A percentile compares a stretch with the other conserved stretches of the same genome.
These are phyloP conservation scores for Drosophila mettleri DNA, from an alignment of 2,888 invertebrate species.

Conservation along the genomic window DNA sequence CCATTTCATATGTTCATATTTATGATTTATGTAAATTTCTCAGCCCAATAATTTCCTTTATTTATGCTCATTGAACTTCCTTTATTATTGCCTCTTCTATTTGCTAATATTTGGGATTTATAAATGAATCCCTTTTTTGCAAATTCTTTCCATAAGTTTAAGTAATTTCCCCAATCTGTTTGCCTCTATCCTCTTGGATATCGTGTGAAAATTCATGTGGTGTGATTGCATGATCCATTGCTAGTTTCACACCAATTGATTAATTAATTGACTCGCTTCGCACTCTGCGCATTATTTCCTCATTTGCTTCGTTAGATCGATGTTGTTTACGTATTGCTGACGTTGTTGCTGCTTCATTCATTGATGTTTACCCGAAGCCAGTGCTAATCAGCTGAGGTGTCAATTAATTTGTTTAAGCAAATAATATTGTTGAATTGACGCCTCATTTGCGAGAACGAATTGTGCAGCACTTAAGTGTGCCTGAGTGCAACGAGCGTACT, in stretches of 20 bases:
- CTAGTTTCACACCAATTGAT: constrained; percentile 58
- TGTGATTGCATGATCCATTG: constrained; percentile 9
- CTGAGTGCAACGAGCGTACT: not conserved
- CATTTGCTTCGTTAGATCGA: constrained; percentile 26
- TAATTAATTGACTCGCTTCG: constrained; percentile 60
- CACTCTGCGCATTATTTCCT: constrained; percentile 55
- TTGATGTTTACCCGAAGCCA: constrained; percentile 30
- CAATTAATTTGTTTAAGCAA: constrained; percentile 69
- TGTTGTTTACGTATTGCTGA: constrained; percentile 12
- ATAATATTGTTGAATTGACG: constrained; percentile 29
- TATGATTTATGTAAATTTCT: too few species aligned
- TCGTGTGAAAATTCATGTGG: too few species aligned
- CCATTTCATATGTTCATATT: too few species aligned
- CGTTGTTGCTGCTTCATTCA: constrained; percentile 6
- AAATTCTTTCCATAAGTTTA: not conserved
- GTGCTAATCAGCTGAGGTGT: constrained; percentile 67
- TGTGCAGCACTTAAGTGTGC: constrained; percentile 13
- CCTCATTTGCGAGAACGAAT: constrained; percentile 34
- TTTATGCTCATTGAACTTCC: too few species aligned
- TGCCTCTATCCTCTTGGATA: not conserved
- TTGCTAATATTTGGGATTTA: too few species aligned
- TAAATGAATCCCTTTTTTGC: not conserved
- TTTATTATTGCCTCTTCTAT: too few species aligned
- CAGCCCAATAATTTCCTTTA: not conserved
- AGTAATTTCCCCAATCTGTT: not conserved